Base-by-base conservation (phyloP, 2,888 invertebrate species). In the Apotomis capreana region DNA sequence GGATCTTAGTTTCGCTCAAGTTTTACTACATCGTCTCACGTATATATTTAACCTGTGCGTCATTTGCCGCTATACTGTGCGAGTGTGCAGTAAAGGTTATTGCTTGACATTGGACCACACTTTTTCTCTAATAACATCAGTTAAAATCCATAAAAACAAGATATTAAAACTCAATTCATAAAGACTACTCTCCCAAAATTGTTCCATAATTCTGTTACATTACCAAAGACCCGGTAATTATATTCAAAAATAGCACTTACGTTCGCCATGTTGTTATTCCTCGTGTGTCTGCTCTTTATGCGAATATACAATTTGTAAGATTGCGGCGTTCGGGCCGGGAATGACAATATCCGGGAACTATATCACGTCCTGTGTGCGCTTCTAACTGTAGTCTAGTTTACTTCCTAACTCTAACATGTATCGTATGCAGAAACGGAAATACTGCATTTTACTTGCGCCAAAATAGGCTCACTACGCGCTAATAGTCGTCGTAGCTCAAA, bases 241-340 rank as follows among this genome's bases (percentile, higher is more conserved):
- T 40, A 60, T 12, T n/a, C 46, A 65, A 59, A 60, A 46, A n/a
- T 26, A n/a, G 54, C 51, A 63, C 51, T 46, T 70, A 57, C 51
- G 58, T 70, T 67, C 57, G 10, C 68, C 6, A 70, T 74, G 68
- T 79, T 81, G 78, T 80, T 82, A 84, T 82, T 83, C 82, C 76
- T 70, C 74, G 75, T 78, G 77, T 76, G 78, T 74, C 15, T 74
- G 76, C 78, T 78, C 79, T 78, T 79, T 78, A 78, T 77, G 79
- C 79, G 83, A 82, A 84, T 82, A 82, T 80, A 83, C 81, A 82
- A 83, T 84, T 79, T 80, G 65, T 70, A 68, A 78, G 78, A 80
- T 82, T 80, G 78, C 75, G 77, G 74, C 74, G 75, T 73, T 74
- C 74, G 77, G 70, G 77, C 55, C 55, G 57, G 55, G 78, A 78